Conservation (phyloP, 2,113 vertebrate species). For the Scomber scombrus region DNA sequence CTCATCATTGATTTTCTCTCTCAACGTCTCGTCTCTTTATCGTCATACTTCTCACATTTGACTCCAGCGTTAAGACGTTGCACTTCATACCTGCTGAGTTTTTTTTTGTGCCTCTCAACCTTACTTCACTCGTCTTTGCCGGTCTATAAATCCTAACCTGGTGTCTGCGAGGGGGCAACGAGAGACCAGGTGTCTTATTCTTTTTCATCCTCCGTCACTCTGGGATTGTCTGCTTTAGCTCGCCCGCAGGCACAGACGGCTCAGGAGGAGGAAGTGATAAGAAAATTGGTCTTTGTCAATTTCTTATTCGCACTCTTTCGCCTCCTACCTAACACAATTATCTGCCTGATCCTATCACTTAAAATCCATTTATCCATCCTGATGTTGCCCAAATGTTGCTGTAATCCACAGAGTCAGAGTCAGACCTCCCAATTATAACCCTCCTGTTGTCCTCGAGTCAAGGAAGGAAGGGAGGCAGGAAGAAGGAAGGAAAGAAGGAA, state of each 20-base stretch:
- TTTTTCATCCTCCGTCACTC: slow-evolving; percentile 51
- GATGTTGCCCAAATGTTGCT: background rate
- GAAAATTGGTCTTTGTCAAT: slow-evolving; percentile 32
- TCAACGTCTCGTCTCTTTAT: too few species aligned
- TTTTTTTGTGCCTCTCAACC: background rate
- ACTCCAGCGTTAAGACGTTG: background rate
- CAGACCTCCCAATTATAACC: background rate
- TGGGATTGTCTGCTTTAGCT: slow-evolving; percentile 47
- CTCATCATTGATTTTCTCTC: slow-evolving; percentile 31
- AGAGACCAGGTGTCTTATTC: slow-evolving; percentile 50
- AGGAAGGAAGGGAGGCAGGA: too few species aligned
- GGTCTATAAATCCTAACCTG: slow-evolving; percentile 24
- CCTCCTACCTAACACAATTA: slow-evolving; percentile 5
- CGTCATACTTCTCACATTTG: too few species aligned
- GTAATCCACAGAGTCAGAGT: background rate
- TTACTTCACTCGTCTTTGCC: slow-evolving; percentile 10
- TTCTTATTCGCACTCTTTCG: slow-evolving; percentile 17
- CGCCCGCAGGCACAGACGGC: slow-evolving; percentile 31
- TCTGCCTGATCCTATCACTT: slow-evolving; percentile 21
- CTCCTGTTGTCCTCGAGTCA: too few species aligned
- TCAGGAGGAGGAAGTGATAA: slow-evolving; percentile 21
- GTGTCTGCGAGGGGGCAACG: too few species aligned
- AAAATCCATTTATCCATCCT: slow-evolving; percentile 8
- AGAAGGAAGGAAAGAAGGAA: too few species aligned
- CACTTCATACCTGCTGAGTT: background rate